Base-by-base conservation (phyloP, 2,797 vertebrate species). In the Chelidonichthys spinosus region DNA sequence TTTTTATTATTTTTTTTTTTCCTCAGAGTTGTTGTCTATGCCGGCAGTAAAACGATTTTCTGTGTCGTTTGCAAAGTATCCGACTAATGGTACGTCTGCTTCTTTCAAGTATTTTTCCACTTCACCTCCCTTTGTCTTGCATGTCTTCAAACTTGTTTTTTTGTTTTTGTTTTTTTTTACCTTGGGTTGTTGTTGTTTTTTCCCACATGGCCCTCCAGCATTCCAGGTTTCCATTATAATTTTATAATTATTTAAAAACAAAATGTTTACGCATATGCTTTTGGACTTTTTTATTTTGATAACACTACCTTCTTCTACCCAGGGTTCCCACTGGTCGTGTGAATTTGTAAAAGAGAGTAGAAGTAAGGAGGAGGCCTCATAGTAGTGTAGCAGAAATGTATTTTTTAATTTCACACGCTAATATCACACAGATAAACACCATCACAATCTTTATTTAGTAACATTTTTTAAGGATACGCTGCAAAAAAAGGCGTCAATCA, bases 61-160 rank as follows among this genome's bases (percentile, higher is more conserved):
- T 99, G 98, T 99, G 97, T 99, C 98, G 94, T 99, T 99, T 99
- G 98, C 98, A 98, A 98, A 98, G 97, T 96, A 97, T 97, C 98
- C 98, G 95, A 99, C 98, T 98, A 99, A 99, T 97, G 97, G 98
- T 99, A 99, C 95, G 98, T 99, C 96, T 96, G 97, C 97, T 98
- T 98, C 95, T 95, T 97, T 97, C 96, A 97, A 95, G 94, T 95
- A 94, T 96, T 94, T 93, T 93, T 96, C 94, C 94, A 93, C 88
- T 90, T 92, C 95, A 94, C 93, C 89, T 92, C 89, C 2, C 91
- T 92, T 90, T 93, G 92, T 95, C 95, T 92, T 95, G 95, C 95
- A 96, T 96, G 95, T 91, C 89, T 92, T 92, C 92, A 93, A 90
- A 89, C 80, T 83, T 84, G 25, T 89, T 53, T 74, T 89, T 73